Evolutionary conservation across 2,113 vertebrate genomes (phyloP).

Genomic region (Amblyopsis rosae): DNA sequence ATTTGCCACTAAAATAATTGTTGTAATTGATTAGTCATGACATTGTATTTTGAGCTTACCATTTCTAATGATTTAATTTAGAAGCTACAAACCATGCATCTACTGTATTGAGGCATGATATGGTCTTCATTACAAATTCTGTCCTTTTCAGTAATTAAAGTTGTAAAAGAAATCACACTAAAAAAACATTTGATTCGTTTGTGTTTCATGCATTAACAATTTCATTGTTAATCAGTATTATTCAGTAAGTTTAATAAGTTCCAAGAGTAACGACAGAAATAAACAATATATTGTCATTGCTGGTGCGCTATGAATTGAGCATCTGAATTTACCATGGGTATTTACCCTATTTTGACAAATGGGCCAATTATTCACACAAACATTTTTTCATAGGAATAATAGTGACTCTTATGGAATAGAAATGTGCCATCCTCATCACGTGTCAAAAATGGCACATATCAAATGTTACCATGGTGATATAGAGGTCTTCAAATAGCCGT

Average conservation of each 20-base stretch:
- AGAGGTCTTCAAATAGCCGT: slow-evolving; percentile 33
- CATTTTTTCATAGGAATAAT: too few species aligned
- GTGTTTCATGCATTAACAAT: too few species aligned
- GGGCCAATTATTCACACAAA: too few species aligned
- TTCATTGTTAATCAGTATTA: too few species aligned
- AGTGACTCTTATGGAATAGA: too few species aligned
- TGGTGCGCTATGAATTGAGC: too few species aligned
- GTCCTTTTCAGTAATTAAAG: slow-evolving; percentile 61
- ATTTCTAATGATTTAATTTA: neutral
- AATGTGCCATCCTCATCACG: neutral
- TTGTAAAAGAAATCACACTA: slow-evolving; percentile 29
- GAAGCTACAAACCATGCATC: slow-evolving; percentile 10
- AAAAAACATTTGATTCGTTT: neutral
- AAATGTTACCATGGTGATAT: slow-evolving; percentile 43
- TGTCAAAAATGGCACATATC: neutral
- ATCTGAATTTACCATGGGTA: too few species aligned
- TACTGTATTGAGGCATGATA: slow-evolving; percentile 12
- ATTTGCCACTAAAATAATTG: slow-evolving; percentile 26
- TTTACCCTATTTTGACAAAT: too few species aligned
- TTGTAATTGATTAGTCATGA: slow-evolving; percentile 17
- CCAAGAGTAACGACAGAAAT: too few species aligned
- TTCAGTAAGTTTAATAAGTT: too few species aligned
- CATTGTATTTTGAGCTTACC: too few species aligned
- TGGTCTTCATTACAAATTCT: slow-evolving; percentile 31
- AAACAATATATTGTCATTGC: too few species aligned